phyloP scores from a whole-genome alignment of 2,797 vertebrate genomes.

The Chaetophractus vellerosus region DNA sequence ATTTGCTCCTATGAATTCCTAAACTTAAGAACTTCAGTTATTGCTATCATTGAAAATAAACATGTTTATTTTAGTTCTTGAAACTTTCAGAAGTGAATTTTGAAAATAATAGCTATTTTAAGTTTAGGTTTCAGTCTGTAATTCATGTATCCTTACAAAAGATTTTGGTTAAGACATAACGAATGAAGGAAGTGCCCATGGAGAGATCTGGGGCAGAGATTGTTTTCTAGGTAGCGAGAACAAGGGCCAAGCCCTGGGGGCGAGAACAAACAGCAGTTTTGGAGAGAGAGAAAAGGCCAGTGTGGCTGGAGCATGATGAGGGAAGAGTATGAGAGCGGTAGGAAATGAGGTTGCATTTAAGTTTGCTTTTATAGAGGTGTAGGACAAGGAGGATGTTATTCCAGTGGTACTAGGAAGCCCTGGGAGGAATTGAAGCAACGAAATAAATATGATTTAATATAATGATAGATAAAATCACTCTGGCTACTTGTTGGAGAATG shows the following conservation, averaged over 20 bases:
- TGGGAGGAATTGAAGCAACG: neutral
- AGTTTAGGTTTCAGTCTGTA: neutral
- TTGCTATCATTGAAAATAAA: neutral
- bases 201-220: neutral
- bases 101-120: neutral
- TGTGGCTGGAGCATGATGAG: neutral
- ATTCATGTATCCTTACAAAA: neutral
- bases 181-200: neutral
- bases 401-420: neutral
- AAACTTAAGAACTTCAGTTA: neutral
- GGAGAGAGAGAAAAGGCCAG: neutral
- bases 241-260: neutral
- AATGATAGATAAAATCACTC: neutral
- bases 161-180: neutral
- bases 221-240: conserved; percentile 33
- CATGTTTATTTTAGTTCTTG: neutral
- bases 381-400: neutral
- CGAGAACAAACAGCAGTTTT: neutral
- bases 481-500: neutral
- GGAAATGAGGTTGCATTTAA: neutral
- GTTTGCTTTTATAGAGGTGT: too few species aligned
- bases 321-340: neutral
- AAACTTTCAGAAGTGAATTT: neutral
- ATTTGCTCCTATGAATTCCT: neutral
- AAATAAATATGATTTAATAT: neutral